Evolutionary conservation across 2,888 invertebrate genomes (phyloP).

Genomic region (Laspeyria flexula): DNA sequence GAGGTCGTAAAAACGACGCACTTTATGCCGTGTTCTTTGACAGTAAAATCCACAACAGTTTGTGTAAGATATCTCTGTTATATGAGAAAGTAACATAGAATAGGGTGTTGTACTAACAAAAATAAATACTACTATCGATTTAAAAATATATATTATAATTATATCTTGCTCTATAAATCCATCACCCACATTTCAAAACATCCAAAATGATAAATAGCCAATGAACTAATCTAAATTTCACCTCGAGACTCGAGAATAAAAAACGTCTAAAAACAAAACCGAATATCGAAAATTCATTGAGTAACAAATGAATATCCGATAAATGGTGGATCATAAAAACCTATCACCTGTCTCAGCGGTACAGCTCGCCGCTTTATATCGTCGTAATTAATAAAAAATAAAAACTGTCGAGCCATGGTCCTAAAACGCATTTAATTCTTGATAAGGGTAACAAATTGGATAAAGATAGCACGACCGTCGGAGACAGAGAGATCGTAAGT

Average conservation of each 20-base stretch:
- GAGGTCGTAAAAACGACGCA: no score
- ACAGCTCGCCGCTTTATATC: constrained; percentile 61
- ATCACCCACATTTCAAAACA: neutral
- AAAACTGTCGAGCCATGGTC: constrained; percentile 70
- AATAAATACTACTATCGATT: no score
- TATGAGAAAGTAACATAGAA: no score
- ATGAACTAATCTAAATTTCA: constrained; percentile 1
- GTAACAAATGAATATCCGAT: constrained; percentile 75
- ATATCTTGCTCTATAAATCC: no score
- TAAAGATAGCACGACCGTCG: constrained; percentile 79
- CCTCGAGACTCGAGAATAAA: neutral
- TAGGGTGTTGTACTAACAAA: no score
- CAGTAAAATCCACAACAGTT: no score
- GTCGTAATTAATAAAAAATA: constrained; percentile 81
- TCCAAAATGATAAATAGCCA: constrained; percentile 1
- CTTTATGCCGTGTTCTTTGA: no score
- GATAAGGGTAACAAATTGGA: constrained; percentile 86
- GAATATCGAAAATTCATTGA: constrained; percentile 59
- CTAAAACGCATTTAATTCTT: constrained; percentile 85
- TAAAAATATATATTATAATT: no score
- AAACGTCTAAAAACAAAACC: constrained; percentile 30
- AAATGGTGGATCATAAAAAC: constrained; percentile 74
- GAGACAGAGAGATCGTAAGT: constrained; percentile 85
- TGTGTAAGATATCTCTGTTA: no score
- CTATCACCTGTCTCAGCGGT: constrained; percentile 73